phyloP scores from a whole-genome alignment of 2,113 vertebrate genomes.

The Eptatretus burgeri region DNA sequence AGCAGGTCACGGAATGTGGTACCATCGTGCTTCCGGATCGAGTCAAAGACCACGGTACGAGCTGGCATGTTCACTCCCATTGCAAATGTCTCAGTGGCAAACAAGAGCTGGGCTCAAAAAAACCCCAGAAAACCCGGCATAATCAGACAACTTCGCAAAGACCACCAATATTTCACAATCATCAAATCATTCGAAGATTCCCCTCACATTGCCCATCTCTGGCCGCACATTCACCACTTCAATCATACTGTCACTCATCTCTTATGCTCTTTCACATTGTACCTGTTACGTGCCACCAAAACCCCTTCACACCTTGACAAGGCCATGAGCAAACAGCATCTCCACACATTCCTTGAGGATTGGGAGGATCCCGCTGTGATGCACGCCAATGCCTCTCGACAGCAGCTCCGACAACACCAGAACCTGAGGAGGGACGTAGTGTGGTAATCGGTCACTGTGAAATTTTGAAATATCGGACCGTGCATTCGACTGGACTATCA shows the following conservation, averaged over 20 bases:
- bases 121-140: background rate
- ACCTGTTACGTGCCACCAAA: no score
- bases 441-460: no score
- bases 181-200: no score
- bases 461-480: no score
- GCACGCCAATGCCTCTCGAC: conserved; percentile 45
- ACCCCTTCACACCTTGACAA: conserved; percentile 17
- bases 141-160: background rate
- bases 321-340: conserved; percentile 55
- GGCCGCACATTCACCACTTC: background rate
- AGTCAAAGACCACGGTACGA: conserved; percentile 57
- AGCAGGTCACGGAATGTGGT: conserved; percentile 46
- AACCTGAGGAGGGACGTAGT: conserved; percentile 18
- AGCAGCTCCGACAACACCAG: conserved; percentile 39
- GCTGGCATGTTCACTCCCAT: conserved; percentile 84
- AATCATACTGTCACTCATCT: no score
- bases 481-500: no score
- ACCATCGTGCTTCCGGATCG: conserved; percentile 53
- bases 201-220: no score
- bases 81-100: conserved; percentile 61
- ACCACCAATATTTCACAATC: background rate
- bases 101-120: conserved; percentile 29
- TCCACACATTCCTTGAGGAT: conserved; percentile 73
- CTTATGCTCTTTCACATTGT: no score
- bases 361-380: conserved; percentile 62